These are phyloP conservation scores for Lycocerus yunnanus DNA, from an alignment of 2,888 invertebrate species.

Conservation along the genomic window DNA sequence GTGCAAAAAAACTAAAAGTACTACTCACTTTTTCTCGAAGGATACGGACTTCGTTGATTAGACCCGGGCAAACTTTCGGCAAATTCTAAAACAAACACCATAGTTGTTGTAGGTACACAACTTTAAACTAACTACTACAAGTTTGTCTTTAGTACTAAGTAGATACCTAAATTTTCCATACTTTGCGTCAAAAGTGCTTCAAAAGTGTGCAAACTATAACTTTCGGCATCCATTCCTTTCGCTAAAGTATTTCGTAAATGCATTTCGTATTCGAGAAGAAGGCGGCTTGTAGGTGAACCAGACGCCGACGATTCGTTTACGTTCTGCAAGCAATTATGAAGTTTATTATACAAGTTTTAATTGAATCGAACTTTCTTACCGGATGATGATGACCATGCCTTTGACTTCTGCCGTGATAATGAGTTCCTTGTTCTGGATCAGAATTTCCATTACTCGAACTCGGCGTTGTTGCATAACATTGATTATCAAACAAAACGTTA, in stretches of 20 bases:
- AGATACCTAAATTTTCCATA: slow-evolving; percentile 96
- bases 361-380: slow-evolving; percentile 50
- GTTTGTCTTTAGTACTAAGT: too few relatives aligned
- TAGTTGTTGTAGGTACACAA: background rate
- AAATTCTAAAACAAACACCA: slow-evolving; percentile 71
- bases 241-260: slow-evolving; percentile 90
- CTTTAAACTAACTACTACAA: background rate
- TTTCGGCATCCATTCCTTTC: slow-evolving; percentile 94
- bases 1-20: background rate
- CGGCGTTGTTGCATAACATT: slow-evolving; percentile 93
- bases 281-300: slow-evolving; percentile 81
- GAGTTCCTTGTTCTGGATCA: slow-evolving; percentile 77
- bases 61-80: slow-evolving; percentile 85
- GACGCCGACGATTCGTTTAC: slow-evolving; percentile 76
- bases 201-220: slow-evolving; percentile 91
- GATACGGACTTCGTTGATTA: slow-evolving; percentile 85
- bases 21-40: slow-evolving; percentile 80
- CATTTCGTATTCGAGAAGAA: slow-evolving; percentile 91
- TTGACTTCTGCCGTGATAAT: slow-evolving; percentile 63
- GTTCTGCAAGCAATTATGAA: slow-evolving; percentile 51
- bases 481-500: slow-evolving; percentile 93
- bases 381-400: slow-evolving; percentile 68
- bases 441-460: slow-evolving; percentile 93
- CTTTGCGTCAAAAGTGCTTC: slow-evolving; percentile 91
- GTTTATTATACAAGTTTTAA: background rate